Evolutionary conservation across 64 coral and sea anemone genomes (phyloP).

Genomic region (Dendronephthya gigantea): DNA sequence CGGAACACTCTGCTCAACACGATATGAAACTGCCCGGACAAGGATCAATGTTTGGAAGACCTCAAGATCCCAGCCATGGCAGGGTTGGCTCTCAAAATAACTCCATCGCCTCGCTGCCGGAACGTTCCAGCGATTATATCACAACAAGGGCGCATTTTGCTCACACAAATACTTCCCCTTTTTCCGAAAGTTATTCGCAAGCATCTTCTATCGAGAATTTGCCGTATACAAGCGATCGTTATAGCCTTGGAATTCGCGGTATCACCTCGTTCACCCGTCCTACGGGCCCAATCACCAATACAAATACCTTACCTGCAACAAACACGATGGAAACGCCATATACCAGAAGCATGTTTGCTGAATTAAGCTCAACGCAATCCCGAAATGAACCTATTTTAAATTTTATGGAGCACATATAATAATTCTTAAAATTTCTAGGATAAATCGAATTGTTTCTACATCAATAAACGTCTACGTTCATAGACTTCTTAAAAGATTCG

Average conservation of each 20-base stretch:
- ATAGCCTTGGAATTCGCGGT: background rate
- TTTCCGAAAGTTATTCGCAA: background rate
- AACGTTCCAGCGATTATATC: background rate
- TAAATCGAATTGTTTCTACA: background rate
- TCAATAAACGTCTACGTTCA: no score
- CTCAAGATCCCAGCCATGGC: no score
- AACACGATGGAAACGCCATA: background rate
- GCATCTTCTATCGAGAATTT: background rate
- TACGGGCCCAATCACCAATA: background rate
- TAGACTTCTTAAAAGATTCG: no score
- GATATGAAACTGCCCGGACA: background rate
- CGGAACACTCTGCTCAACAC: background rate
- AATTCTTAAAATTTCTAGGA: background rate
- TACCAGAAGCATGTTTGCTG: background rate
- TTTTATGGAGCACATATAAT: background rate
- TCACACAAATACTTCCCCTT: background rate
- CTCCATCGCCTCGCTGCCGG: background rate
- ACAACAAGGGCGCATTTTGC: background rate
- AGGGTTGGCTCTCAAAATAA: background rate
- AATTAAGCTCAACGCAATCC: background rate
- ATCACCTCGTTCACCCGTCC: background rate
- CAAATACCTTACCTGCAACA: background rate
- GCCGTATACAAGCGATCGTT: background rate
- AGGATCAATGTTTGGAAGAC: no score
- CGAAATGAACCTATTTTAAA: background rate